Base-by-base conservation (phyloP, 2,888 invertebrate genomes). In the Chrysotoxum bicinctum region DNA sequence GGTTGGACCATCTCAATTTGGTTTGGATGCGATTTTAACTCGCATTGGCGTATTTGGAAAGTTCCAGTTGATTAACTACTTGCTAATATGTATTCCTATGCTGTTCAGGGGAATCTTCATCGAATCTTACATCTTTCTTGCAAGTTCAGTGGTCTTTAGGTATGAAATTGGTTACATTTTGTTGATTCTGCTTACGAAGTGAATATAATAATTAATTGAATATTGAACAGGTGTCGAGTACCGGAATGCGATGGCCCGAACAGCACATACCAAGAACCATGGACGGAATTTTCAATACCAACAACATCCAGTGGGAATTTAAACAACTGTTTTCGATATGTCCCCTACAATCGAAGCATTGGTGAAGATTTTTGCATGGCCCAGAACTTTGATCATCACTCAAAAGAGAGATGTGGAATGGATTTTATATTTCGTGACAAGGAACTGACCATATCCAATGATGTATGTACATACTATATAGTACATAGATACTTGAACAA, bases 121-220 rank as follows among this genome's bases (percentile, higher is more conserved):
- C 88, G 93, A 66, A 23, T 66, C 94, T 56, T 96, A 94, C 88
- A 94, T 95, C 76, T 96, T 96, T 90, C 94, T 95, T 0, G 95
- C 96, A 0, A 94, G 94, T 77, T 93, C 94, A 79, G 91, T 95
- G 16, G 93, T 93, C 56, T 95, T 95, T 92, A 95, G 96, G 96
- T 78, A 50, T n/a, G 9, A 12, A 35, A 48, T 14, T 30, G 0
- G 6, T 0, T n/a, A n/a, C 6, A 4, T 45, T 14, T 37, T 37
- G 2, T 5, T 37, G 5, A 14, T 21, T 26, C n/a, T 32, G 12
- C 43, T 26, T 14, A 10, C 37, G 4, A 43, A 12, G 16, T 50
- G 14, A 12, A 7, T n/a, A n/a, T n/a, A 26, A 56, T 76, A 73
- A 16, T 8, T 4, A 16, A 10, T 58, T 88, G 88, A 35, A 87